phyloP scores from a whole-genome alignment of 1,140 invertebrate species.

The Drosophila ambigua region DNA sequence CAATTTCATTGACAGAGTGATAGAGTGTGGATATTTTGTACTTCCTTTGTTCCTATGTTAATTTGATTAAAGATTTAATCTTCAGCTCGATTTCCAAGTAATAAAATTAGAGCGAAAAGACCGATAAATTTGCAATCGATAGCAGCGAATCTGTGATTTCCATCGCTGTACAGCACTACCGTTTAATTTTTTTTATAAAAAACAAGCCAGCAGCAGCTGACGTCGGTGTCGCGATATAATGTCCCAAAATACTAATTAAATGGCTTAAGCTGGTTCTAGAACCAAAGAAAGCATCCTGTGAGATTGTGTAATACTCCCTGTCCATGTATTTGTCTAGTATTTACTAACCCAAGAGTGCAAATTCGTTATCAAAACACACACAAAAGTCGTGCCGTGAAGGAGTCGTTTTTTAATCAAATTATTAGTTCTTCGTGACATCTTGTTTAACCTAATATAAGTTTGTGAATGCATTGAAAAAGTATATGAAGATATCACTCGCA shows the following conservation, averaged over 20 bases:
- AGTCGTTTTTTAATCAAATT: constrained; percentile 3
- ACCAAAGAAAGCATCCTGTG: not conserved
- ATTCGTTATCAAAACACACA: not conserved
- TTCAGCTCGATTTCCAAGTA: too few species aligned
- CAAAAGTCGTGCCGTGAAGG: constrained; percentile 8
- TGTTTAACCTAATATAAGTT: constrained; percentile 3
- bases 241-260: not conserved
- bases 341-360: too few species aligned
- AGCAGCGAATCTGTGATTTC: too few species aligned
- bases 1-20: too few species aligned
- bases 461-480: constrained; percentile 8
- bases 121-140: too few species aligned
- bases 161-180: too few species aligned
- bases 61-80: too few species aligned
- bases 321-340: too few species aligned
- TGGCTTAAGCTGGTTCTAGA: constrained; percentile 4
- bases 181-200: not conserved
- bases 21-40: too few species aligned
- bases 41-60: too few species aligned
- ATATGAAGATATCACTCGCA: not conserved
- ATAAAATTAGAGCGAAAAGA: too few species aligned
- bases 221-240: constrained; percentile 7
- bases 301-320: constrained; percentile 26
- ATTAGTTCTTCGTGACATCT: constrained; percentile 6
- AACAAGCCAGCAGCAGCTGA: not conserved